Percentiles rank a stretch among this genome's conserved stretches.
Conservation (phyloP, 1,140 invertebrate species). For the Zaprionus lachaisei region DNA sequence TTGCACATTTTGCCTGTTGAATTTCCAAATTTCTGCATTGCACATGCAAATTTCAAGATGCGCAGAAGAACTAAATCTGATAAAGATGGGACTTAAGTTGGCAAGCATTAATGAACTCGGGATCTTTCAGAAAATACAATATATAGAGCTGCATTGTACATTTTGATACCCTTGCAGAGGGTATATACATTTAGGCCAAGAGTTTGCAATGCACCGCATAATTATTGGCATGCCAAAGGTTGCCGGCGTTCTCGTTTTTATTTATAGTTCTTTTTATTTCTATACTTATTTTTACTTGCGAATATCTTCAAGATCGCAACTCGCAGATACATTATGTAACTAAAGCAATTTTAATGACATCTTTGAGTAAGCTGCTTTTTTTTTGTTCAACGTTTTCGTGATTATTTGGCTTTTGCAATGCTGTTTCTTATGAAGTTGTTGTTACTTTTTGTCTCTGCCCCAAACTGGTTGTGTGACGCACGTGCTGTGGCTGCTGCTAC, state of each 20-base stretch:
- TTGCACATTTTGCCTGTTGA: slow-evolving; percentile 27
- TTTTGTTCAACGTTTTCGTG: slow-evolving; percentile 17
- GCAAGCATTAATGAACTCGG: not conserved
- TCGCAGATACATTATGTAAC: slow-evolving; percentile 10
- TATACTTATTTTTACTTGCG: not conserved
- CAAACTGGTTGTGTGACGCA: slow-evolving; percentile 52
- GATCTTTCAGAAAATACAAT: not conserved
- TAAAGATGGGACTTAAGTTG: not conserved
- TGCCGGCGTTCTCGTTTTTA: no score
- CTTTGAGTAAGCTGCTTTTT: slow-evolving; percentile 7
- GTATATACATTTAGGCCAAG: no score
- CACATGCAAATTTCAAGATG: slow-evolving; percentile 29
- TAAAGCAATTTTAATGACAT: slow-evolving; percentile 17
- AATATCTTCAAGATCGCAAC: not conserved
- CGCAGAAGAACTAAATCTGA: not conserved
- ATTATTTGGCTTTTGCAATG: not conserved
- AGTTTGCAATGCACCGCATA: no score
- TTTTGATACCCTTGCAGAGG: no score
- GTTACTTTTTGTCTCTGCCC: slow-evolving; percentile 1
- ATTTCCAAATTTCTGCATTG: slow-evolving; percentile 22
- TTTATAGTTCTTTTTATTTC: no score
- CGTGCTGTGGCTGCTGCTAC: slow-evolving; percentile 25
- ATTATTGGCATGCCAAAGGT: no score
- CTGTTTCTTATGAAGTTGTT: slow-evolving; percentile 3
- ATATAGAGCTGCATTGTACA: no score